Evolutionary conservation across 2,888 invertebrate species (phyloP).

Genomic region (Isoperla grammatica): DNA sequence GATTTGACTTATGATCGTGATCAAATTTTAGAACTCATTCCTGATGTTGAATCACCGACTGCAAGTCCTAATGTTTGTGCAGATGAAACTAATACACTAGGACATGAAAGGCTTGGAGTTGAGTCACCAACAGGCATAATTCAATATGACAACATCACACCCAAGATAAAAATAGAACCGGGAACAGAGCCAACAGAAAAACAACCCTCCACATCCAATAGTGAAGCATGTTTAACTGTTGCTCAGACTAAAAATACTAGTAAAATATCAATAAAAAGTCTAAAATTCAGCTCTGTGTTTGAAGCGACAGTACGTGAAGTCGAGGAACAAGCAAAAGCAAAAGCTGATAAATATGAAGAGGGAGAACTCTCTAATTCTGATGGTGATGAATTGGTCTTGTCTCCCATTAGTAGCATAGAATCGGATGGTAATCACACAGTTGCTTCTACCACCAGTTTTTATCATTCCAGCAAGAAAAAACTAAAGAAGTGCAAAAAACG

Average conservation of each 20-base stretch:
- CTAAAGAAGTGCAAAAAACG: not conserved
- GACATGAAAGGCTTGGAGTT: too few species aligned
- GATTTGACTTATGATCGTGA: too few species aligned
- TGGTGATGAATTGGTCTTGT: not conserved
- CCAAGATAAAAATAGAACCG: not conserved
- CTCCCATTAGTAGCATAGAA: not conserved
- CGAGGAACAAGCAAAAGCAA: conserved; percentile 53
- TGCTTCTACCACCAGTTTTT: too few species aligned
- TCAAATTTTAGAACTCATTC: too few species aligned
- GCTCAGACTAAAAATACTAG: conserved; percentile 24
- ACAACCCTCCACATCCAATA: not conserved
- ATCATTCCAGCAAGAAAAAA: too few species aligned
- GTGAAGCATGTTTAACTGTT: not conserved
- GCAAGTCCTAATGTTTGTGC: too few species aligned
- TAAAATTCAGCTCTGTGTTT: conserved; percentile 61
- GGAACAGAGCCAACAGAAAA: not conserved
- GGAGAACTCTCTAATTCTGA: conserved; percentile 51
- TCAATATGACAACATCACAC: not conserved
- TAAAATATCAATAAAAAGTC: conserved; percentile 63
- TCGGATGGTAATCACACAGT: not conserved
- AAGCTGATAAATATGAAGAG: conserved; percentile 57
- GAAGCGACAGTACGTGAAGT: conserved; percentile 60
- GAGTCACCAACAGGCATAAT: not conserved
- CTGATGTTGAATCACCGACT: too few species aligned
- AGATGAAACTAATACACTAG: too few species aligned